Conservation (phyloP, 2,797 vertebrate genomes). For the Trichosurus vulpecula region DNA sequence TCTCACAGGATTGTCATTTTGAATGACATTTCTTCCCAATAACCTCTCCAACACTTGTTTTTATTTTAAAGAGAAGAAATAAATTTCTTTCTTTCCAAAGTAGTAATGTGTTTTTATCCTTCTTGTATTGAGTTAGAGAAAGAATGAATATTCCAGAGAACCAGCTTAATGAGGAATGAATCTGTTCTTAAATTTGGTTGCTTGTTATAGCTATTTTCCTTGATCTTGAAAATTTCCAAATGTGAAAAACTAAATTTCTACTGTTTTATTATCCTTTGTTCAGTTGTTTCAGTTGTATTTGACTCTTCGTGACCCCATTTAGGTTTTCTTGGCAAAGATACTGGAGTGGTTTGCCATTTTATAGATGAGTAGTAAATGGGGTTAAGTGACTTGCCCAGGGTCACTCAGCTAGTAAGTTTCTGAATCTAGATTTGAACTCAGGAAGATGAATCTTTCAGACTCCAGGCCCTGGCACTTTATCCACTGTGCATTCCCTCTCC, state of each 20-base stretch:
- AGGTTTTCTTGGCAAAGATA: not conserved
- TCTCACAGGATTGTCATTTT: not conserved
- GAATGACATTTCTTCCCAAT: not conserved
- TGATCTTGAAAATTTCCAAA: constrained; percentile 39
- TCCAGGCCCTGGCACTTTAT: not conserved
- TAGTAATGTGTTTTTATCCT: not conserved
- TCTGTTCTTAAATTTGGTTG: constrained; percentile 36
- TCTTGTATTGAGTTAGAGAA: constrained; percentile 30
- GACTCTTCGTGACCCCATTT: not conserved
- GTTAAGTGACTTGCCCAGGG: not conserved
- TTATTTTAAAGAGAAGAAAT: constrained; percentile 7
- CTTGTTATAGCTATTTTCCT: constrained; percentile 30
- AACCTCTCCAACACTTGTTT: constrained; percentile 1
- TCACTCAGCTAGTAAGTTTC: not conserved
- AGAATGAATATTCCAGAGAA: not conserved
- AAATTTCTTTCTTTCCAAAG: constrained; percentile 38
- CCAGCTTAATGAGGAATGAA: constrained; percentile 27
- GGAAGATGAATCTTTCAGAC: not conserved
- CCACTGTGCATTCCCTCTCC: not conserved
- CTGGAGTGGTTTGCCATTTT: not conserved
- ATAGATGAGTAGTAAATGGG: not conserved
- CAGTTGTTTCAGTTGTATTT: not conserved
- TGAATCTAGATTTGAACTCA: not conserved
- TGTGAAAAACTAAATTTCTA: constrained; percentile 12
- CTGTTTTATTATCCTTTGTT: not conserved